Conservation (phyloP, 2,797 vertebrate species). For the Argya squamiceps region DNA sequence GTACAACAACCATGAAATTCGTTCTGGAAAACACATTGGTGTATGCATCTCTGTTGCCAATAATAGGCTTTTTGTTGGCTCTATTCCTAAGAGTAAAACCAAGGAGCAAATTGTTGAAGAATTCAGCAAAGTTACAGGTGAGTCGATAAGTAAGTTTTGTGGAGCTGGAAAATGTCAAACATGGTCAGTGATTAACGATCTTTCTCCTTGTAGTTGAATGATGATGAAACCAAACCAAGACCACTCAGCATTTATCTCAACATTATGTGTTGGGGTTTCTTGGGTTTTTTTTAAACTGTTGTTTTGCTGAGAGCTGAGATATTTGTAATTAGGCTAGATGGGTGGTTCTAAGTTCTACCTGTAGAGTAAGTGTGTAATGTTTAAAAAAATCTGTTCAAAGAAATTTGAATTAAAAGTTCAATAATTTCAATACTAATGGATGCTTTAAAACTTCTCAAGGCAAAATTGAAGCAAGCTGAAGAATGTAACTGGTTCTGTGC, state of each 20-base stretch:
- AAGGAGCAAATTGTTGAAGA: slow-evolving; percentile 98
- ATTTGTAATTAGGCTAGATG: neutral
- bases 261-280: neutral
- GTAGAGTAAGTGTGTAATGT: neutral
- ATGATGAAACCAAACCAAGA: neutral
- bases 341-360: neutral
- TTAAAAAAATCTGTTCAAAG: neutral
- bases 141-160: slow-evolving; percentile 46
- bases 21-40: slow-evolving; percentile 96
- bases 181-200: neutral
- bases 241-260: neutral
- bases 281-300: neutral
- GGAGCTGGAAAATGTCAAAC: neutral
- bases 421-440: neutral
- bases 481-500: neutral
- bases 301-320: neutral
- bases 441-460: neutral
- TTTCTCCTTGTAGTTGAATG: neutral
- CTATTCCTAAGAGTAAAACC: slow-evolving; percentile 99
- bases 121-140: slow-evolving; percentile 97
- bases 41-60: slow-evolving; percentile 98
- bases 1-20: slow-evolving; percentile 98
- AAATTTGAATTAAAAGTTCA: neutral
- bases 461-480: neutral
- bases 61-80: slow-evolving; percentile 97